phyloP scores from a whole-genome alignment of 1,140 invertebrate genomes.

The Magallana gigas region DNA sequence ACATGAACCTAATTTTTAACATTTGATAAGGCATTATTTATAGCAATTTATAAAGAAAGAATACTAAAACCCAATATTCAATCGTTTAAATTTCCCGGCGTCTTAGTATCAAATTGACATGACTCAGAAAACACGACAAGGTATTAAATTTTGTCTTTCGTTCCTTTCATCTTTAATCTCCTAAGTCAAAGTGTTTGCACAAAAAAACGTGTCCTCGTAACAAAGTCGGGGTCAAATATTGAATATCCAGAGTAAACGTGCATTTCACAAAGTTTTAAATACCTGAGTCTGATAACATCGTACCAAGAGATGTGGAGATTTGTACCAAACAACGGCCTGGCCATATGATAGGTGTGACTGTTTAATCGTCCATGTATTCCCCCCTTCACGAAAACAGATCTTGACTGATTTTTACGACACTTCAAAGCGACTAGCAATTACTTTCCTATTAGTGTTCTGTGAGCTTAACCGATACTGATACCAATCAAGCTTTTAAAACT shows the following conservation, averaged over 20 bases:
- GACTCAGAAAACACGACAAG: background rate
- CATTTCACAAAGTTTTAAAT: background rate
- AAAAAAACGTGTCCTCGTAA: conserved; percentile 11
- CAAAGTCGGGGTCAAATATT: background rate
- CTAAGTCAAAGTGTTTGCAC: conserved; percentile 22
- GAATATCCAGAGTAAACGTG: background rate
- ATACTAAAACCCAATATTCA: conserved; percentile 1
- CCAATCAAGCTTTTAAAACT: background rate
- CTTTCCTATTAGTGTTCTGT: background rate
- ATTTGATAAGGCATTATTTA: background rate
- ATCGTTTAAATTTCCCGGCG: background rate
- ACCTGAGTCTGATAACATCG: conserved; percentile 5
- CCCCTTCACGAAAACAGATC: background rate
- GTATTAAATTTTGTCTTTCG: background rate
- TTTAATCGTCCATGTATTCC: background rate
- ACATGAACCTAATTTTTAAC: no score
- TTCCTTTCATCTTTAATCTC: conserved; percentile 14
- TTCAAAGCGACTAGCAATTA: conserved; percentile 16
- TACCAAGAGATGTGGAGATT: background rate
- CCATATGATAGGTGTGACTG: conserved; percentile 15
- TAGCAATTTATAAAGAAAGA: background rate
- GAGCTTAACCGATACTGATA: background rate
- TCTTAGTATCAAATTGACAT: background rate
- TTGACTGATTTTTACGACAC: conserved; percentile 22
- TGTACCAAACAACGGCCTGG: background rate